A percentile compares a stretch with the other conserved stretches of the same genome.
These are phyloP conservation scores for Brachionus rotundiformis DNA, from an alignment of 1,140 invertebrate species.

Conservation along the genomic window DNA sequence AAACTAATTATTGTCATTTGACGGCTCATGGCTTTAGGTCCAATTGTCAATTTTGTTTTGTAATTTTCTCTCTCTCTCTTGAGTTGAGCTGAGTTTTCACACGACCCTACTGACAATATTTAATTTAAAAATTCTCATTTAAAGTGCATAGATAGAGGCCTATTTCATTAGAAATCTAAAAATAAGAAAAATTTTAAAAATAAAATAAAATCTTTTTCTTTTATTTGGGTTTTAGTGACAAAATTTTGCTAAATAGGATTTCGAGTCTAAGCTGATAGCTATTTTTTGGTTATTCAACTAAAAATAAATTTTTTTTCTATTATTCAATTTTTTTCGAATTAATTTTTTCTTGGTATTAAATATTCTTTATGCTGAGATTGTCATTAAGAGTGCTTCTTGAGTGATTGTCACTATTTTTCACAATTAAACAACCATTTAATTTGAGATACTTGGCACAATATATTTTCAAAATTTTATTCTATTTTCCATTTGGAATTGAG, in stretches of 20 bases:
- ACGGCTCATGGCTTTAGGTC: not conserved
- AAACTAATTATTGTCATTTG: not conserved
- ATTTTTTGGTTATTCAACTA: not conserved
- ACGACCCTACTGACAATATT: not conserved
- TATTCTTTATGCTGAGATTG: not conserved
- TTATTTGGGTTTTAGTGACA: not conserved
- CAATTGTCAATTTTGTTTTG: not conserved
- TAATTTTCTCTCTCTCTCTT: not conserved
- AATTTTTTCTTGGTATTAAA: not conserved
- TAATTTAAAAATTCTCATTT: not conserved
- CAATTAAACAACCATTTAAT: not conserved
- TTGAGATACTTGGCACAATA: not conserved
- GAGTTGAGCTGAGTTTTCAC: not conserved
- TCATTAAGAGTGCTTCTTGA: not conserved
- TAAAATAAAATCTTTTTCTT: not conserved
- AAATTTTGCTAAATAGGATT: slow-evolving; percentile 1
- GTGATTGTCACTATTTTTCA: not conserved
- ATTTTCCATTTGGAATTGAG: not conserved
- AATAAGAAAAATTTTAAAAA: not conserved
- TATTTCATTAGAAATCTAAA: not conserved
- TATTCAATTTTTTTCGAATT: not conserved
- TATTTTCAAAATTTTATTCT: not conserved
- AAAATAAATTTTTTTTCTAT: not conserved
- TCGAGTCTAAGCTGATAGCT: not conserved
- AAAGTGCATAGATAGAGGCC: too few species aligned